Evolutionary conservation across 2,888 invertebrate genomes (phyloP).

Genomic region (Mystacides longicornis): DNA sequence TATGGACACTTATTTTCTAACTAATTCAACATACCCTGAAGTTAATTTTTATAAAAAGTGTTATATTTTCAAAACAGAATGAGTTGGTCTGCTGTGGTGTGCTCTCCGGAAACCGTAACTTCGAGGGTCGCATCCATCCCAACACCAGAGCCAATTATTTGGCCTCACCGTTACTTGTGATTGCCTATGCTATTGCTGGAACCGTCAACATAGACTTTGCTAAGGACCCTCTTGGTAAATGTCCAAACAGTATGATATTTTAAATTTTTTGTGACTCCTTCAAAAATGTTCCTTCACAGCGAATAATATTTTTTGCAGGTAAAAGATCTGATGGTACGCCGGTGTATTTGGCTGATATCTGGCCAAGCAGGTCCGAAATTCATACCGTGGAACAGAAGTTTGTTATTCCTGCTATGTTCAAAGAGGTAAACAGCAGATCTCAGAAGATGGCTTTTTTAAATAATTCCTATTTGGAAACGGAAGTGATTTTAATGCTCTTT

Average conservation of each 20-base stretch:
- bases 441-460: background rate
- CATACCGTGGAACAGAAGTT: conserved; percentile 78
- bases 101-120: conserved; percentile 94
- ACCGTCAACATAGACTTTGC: conserved; percentile 93
- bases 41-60: background rate
- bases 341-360: conserved; percentile 88
- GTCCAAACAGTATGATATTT: background rate
- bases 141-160: conserved; percentile 95
- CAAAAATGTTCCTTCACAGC: too few relatives aligned
- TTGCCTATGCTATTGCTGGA: conserved; percentile 96
- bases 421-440: conserved; percentile 52
- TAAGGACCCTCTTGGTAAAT: conserved; percentile 69
- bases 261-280: background rate
- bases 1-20: conserved; percentile 30
- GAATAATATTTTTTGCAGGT: conserved; percentile 37
- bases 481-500: too few relatives aligned
- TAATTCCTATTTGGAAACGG: too few relatives aligned
- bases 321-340: conserved; percentile 59
- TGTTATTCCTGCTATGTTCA: conserved; percentile 96
- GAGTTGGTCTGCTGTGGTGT: conserved; percentile 94
- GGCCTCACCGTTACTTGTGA: conserved; percentile 93
- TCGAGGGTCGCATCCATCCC: conserved; percentile 97
- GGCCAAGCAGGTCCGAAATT: conserved; percentile 89
- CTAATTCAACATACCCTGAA: background rate
- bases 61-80: conserved; percentile 50